phyloP scores from a whole-genome alignment of 2,797 vertebrate genomes.

The Zalophus californianus region DNA sequence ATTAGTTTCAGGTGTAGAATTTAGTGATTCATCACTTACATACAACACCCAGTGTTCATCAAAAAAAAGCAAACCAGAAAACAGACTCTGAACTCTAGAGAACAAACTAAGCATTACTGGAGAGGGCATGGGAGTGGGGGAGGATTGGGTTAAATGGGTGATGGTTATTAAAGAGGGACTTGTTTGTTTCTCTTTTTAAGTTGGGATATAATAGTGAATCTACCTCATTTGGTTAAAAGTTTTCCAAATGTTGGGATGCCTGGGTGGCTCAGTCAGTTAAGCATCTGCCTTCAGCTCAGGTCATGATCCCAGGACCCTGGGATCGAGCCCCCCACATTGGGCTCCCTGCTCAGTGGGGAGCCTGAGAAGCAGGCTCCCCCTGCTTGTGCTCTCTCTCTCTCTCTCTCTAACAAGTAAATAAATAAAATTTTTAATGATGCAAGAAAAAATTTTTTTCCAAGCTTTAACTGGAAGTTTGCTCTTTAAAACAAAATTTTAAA shows the following conservation, averaged over 20 bases:
- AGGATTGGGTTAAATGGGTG: background rate
- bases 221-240: background rate
- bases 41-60: background rate
- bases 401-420: no score
- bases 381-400: no score
- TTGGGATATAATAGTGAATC: background rate
- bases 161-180: background rate
- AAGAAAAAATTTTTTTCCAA: background rate
- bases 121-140: background rate
- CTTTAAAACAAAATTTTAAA: slow-evolving; percentile 8
- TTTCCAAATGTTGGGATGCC: background rate
- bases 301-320: no score
- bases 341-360: no score
- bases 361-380: no score
- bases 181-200: slow-evolving; percentile 1
- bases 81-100: background rate
- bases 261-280: no score
- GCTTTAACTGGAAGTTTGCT: background rate
- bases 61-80: background rate
- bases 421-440: no score
- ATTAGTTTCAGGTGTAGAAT: background rate
- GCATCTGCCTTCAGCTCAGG: no score
- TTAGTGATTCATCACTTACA: background rate
- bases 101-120: background rate
- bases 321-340: no score